phyloP scores from a whole-genome alignment of 2,888 invertebrate species.

The Leptopilina myrica region DNA sequence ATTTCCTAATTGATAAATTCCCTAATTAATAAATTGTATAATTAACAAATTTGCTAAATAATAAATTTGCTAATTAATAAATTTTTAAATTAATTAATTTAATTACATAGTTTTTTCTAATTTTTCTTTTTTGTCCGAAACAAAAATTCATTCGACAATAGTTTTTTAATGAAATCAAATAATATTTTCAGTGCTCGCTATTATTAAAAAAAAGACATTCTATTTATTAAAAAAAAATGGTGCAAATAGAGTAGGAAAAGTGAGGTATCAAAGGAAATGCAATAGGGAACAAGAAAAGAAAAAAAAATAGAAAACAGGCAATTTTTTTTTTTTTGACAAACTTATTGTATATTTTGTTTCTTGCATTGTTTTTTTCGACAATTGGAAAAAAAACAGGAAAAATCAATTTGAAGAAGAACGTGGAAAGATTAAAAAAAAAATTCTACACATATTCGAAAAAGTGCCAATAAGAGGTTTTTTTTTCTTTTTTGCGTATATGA shows the following conservation, averaged over 20 bases:
- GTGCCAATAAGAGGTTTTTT: conserved; percentile 42
- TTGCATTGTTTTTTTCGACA: conserved; percentile 52
- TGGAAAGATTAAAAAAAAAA: background rate
- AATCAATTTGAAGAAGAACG: background rate
- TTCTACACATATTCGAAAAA: conserved; percentile 47
- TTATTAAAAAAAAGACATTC: conserved; percentile 1
- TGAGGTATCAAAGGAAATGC: conserved; percentile 34
- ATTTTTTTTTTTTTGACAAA: conserved; percentile 59
- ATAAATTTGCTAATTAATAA: too few relatives aligned
- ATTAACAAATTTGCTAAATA: too few relatives aligned
- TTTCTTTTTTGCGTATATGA: conserved; percentile 31
- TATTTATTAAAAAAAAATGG: conserved; percentile 20
- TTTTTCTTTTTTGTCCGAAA: too few relatives aligned
- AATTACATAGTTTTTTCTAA: too few relatives aligned
- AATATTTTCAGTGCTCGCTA: background rate
- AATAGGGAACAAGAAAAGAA: conserved; percentile 65
- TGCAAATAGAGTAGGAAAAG: conserved; percentile 21
- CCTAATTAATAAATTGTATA: too few relatives aligned
- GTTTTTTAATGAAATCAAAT: too few relatives aligned
- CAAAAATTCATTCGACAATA: too few relatives aligned
- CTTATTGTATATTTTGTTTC: conserved; percentile 61
- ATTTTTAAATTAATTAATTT: too few relatives aligned
- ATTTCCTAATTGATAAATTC: too few relatives aligned
- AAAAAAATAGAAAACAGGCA: conserved; percentile 62
- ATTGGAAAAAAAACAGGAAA: conserved; percentile 49